These are phyloP conservation scores for Mylabris sibirica DNA, from an alignment of 2,888 invertebrate genomes.

Conservation along the genomic window DNA sequence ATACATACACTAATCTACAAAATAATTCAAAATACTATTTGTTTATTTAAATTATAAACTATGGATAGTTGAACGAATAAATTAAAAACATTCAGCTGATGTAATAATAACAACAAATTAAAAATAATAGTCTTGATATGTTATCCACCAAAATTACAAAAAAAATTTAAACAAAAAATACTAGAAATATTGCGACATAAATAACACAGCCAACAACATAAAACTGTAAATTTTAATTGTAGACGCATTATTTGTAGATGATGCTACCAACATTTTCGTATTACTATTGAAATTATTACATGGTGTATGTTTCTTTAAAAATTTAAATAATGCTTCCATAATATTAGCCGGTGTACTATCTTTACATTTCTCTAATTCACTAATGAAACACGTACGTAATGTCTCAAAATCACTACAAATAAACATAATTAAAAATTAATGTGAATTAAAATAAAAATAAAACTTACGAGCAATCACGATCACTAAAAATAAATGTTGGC, in stretches of 20 bases:
- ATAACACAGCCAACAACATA: background rate
- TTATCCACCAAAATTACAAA: background rate
- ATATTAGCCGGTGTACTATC: conserved; percentile 82
- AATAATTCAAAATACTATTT: background rate
- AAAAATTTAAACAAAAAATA: background rate
- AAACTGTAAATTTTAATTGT: background rate
- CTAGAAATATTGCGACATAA: background rate
- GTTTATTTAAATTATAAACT: background rate
- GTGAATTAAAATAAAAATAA: too few species aligned
- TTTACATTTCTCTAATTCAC: conserved; percentile 69
- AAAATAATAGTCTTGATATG: background rate
- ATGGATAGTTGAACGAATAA: background rate
- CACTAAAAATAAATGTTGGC: conserved; percentile 58
- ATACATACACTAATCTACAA: conserved; percentile 2
- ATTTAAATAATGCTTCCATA: conserved; percentile 76
- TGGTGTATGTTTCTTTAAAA: conserved; percentile 72
- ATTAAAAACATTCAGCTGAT: background rate
- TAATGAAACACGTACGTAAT: conserved; percentile 67
- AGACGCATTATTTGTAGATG: background rate
- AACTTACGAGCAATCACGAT: conserved; percentile 61
- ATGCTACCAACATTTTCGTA: background rate
- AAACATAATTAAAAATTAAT: conserved; percentile 14
- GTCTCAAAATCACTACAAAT: conserved; percentile 64
- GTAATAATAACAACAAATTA: background rate
- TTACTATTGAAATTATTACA: conserved; percentile 57